A percentile compares a stretch with the other conserved stretches of the same genome.
phyloP scores from a whole-genome alignment of 2,113 vertebrate genomes.

The Fregata magnificens region DNA sequence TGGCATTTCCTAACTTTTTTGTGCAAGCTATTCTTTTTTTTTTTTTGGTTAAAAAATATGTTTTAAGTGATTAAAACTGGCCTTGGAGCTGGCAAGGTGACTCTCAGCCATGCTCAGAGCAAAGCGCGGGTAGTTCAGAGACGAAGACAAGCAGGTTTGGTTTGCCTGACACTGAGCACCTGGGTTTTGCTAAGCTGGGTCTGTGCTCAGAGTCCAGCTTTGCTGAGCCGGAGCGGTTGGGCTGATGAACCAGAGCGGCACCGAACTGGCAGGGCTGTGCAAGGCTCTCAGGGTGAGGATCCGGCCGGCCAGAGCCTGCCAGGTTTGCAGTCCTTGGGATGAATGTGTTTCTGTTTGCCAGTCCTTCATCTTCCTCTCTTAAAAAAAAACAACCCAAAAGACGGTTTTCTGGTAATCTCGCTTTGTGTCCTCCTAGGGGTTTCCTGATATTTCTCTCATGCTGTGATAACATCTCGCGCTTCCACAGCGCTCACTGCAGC shows the following conservation, averaged over 20 bases:
- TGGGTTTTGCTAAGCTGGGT: neutral
- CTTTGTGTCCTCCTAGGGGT: neutral
- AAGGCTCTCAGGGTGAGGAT: neutral
- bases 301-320: neutral
- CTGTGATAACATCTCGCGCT: neutral
- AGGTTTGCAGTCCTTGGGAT: neutral
- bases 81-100: neutral
- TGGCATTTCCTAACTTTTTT: slow-evolving; percentile 11
- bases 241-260: neutral
- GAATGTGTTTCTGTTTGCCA: neutral
- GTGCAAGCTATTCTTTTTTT: neutral
- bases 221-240: neutral
- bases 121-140: neutral
- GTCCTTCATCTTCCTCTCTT: neutral
- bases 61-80: neutral
- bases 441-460: neutral
- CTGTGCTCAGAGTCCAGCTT: neutral
- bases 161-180: neutral
- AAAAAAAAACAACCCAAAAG: neutral
- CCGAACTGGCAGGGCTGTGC: neutral
- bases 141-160: neutral
- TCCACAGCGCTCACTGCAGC: neutral
- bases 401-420: neutral
- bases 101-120: neutral
- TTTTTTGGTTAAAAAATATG: neutral